phyloP scores from a whole-genome alignment of 1,140 invertebrate species.

The Aphelenchoides fujianensis region DNA sequence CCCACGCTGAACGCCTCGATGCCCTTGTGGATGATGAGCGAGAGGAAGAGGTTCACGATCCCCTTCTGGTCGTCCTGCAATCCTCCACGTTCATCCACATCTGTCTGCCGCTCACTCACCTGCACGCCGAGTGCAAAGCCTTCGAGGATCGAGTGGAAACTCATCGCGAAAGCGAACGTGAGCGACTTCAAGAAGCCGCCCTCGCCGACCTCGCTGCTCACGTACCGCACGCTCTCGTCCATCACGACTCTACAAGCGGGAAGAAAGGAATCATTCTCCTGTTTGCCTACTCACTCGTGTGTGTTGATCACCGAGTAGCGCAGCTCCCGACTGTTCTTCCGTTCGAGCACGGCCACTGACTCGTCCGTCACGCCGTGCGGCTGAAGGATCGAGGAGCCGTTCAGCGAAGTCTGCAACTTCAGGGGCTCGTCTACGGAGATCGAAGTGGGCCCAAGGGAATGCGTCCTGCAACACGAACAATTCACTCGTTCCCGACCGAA shows the following conservation, averaged over 20 bases:
- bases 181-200: slow-evolving; percentile 54
- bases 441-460: background rate
- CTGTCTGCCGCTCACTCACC: slow-evolving; percentile 9
- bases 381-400: slow-evolving; percentile 15
- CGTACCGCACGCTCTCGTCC: slow-evolving; percentile 48
- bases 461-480: background rate
- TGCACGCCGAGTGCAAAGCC: slow-evolving; percentile 59
- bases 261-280: slow-evolving; percentile 15
- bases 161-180: slow-evolving; percentile 61
- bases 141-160: slow-evolving; percentile 60
- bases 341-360: background rate
- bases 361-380: background rate
- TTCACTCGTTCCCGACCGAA: too few species aligned
- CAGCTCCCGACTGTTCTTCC: slow-evolving; percentile 2
- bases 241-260: slow-evolving; percentile 50
- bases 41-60: slow-evolving; percentile 58
- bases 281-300: slow-evolving; percentile 43
- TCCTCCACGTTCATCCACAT: too few species aligned
- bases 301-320: slow-evolving; percentile 32
- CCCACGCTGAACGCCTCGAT: slow-evolving; percentile 60
- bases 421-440: slow-evolving; percentile 7
- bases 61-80: slow-evolving; percentile 41
- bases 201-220: slow-evolving; percentile 32
- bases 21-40: slow-evolving; percentile 57
- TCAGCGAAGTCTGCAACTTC: slow-evolving; percentile 1